phyloP scores from a whole-genome alignment of 2,888 invertebrate genomes.

The Ectropis crepuscularia region DNA sequence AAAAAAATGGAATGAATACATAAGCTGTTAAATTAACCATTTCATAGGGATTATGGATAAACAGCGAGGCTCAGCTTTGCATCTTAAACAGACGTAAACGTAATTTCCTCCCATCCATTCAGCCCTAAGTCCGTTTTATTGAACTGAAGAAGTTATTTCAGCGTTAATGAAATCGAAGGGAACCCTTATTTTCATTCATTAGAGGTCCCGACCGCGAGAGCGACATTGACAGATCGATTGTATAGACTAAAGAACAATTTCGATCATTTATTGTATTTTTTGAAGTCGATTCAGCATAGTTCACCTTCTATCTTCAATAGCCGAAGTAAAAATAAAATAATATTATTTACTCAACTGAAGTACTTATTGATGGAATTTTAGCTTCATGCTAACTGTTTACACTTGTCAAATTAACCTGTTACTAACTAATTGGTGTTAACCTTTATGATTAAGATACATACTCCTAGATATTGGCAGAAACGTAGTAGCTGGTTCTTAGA shows the following conservation, averaged over 20 bases:
- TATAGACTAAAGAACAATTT: conserved; percentile 32
- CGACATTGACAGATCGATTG: conserved; percentile 58
- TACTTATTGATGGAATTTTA: no score
- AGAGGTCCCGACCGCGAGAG: conserved; percentile 33
- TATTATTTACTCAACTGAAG: neutral
- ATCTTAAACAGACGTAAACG: neutral
- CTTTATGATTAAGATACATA: no score
- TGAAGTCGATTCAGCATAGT: conserved; percentile 17
- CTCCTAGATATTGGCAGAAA: no score
- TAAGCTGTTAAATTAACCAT: neutral
- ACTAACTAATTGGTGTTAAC: no score
- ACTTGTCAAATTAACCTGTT: no score
- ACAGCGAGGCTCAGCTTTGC: neutral
- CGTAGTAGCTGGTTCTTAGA: no score
- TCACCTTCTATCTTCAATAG: conserved; percentile 16
- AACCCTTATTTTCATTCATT: conserved; percentile 46
- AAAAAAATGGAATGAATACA: no score
- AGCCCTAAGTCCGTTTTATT: conserved; percentile 15
- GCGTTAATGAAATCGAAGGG: conserved; percentile 43
- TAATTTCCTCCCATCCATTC: conserved; percentile 5
- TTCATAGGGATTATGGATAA: neutral
- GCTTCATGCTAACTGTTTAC: no score
- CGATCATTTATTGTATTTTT: conserved; percentile 28
- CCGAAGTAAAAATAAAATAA: conserved; percentile 9
- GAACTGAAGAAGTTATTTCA: conserved; percentile 44